Evolutionary conservation across 1,140 invertebrate species (phyloP).

Genomic region (Vanessa tameamea): DNA sequence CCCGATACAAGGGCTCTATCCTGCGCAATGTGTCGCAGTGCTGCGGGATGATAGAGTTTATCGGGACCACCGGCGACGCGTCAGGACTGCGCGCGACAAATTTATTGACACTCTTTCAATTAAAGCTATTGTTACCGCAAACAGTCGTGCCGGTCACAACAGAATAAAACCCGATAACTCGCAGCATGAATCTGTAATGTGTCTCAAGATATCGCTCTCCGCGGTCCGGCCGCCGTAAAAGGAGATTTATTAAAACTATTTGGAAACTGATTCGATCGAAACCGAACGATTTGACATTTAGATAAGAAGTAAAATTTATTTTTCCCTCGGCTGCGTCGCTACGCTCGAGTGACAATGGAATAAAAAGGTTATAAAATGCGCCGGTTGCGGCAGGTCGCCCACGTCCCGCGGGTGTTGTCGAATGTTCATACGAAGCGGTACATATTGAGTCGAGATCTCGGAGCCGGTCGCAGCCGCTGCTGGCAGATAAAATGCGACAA

Average conservation of each 20-base stretch:
- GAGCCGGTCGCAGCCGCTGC: conserved; percentile 50
- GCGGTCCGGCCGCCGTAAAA: conserved; percentile 71
- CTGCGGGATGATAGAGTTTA: conserved; percentile 53
- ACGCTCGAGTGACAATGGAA: conserved; percentile 75
- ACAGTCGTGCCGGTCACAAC: conserved; percentile 69
- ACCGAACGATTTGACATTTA: conserved; percentile 80
- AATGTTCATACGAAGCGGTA: conserved; percentile 51
- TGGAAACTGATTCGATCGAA: conserved; percentile 80
- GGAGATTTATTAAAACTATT: conserved; percentile 81
- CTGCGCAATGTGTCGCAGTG: conserved; percentile 58
- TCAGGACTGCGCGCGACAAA: conserved; percentile 66
- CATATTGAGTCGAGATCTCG: conserved; percentile 45
- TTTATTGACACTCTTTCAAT: conserved; percentile 81
- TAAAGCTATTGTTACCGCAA: conserved; percentile 76
- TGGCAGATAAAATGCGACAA: conserved; percentile 72
- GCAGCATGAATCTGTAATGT: conserved; percentile 74
- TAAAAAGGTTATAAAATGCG: conserved; percentile 80
- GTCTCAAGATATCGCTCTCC: conserved; percentile 63
- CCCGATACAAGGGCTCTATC: conserved; percentile 63
- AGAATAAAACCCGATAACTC: conserved; percentile 76
- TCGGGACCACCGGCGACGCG: conserved; percentile 72
- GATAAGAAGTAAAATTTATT: conserved; percentile 80
- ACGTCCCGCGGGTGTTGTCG: conserved; percentile 68
- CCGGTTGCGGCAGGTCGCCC: conserved; percentile 64
- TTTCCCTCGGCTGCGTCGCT: conserved; percentile 68